Evolutionary conservation across 37 sponge, comb jelly and placozoan genomes (phyloP), one percentile per base, ranked within the genome.

Genomic region (Agelas oroides): DNA sequence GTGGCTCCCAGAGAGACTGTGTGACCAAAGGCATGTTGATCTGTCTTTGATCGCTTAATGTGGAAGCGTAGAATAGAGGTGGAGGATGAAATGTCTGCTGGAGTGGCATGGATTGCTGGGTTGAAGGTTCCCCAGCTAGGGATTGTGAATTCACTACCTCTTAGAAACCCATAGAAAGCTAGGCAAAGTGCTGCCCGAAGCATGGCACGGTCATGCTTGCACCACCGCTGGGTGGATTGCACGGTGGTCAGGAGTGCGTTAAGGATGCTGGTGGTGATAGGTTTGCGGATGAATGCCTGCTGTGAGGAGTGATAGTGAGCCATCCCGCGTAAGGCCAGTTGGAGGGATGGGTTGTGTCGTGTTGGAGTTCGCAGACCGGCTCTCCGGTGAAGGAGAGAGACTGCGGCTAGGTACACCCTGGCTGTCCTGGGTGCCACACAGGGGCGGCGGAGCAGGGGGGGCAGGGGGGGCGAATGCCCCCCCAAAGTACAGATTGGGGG

Each of bases 31-130:
- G 40, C 73, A 33, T 25, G 30, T 37, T 72, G 73, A 41, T 72
- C 73, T 41, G 73, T 72, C 41, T 72, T 72, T 1, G 73, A 72
- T 1, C n/a, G 16, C 46, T 30, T 72, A n/a, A 72, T 72, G 40
- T 1, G 15, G 5, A 72, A 33, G 46, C 8, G 46, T 3, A 46
- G 46, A 8, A 46, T 3, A 8, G 3, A 12, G 8, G 46, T 8
- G 8, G 46, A 46, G 3, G 8, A 12, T 46, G 46, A 46, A 8
- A 46, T 46, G 46, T 46, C 46, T 8, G 46, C 46, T 46, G 46
- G 46, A 8, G 46, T 46, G 46, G 46, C 6, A 8, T 46, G 46
- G 8, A 46, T 46, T 46, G 46, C 8, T 12, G 46, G 46, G 8
- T 46, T 46, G 46, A 46, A 46, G 46, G 6, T 8, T 12, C 46